Evolutionary conservation across 2,888 invertebrate species (phyloP).

Genomic region (Ornithoptera alexandrae): DNA sequence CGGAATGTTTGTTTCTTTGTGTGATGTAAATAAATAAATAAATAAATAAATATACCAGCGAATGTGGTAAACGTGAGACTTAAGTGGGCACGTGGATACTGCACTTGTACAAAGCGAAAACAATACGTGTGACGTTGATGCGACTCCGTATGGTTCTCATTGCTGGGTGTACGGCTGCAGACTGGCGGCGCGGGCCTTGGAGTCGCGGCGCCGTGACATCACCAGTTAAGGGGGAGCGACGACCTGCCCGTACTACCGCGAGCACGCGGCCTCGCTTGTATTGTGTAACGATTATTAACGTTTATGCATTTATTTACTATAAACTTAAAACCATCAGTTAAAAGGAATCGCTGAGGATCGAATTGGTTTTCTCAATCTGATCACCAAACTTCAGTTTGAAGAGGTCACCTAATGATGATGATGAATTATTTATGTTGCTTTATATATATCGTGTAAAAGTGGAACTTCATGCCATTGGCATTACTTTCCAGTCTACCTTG

Average conservation of each 20-base stretch:
- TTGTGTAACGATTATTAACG: too few relatives aligned
- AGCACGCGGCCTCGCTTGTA: constrained; percentile 8
- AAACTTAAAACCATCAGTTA: too few relatives aligned
- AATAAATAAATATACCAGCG: constrained; percentile 35
- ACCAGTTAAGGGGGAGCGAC: constrained; percentile 43
- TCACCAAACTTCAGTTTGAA: too few relatives aligned
- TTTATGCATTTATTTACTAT: too few relatives aligned
- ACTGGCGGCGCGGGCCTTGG: constrained; percentile 49
- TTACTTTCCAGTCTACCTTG: too few relatives aligned
- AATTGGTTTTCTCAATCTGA: too few relatives aligned
- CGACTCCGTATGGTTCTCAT: constrained; percentile 61
- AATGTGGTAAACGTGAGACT: constrained; percentile 31
- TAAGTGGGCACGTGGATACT: constrained; percentile 63
- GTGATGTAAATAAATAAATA: constrained; percentile 37
- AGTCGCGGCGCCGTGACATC: constrained; percentile 61
- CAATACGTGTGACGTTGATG: constrained; percentile 45
- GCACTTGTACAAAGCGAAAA: constrained; percentile 60
- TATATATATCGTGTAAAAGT: too few relatives aligned
- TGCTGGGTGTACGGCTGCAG: constrained; percentile 57
- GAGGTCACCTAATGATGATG: too few relatives aligned
- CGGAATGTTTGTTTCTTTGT: constrained; percentile 66
- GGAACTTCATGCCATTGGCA: too few relatives aligned
- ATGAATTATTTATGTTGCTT: too few relatives aligned
- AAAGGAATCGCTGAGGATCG: too few relatives aligned
- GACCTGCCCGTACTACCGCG: constrained; percentile 13